Conservation (phyloP, 2,113 vertebrate genomes). For the Cryptoleucopteryx plumbea region DNA sequence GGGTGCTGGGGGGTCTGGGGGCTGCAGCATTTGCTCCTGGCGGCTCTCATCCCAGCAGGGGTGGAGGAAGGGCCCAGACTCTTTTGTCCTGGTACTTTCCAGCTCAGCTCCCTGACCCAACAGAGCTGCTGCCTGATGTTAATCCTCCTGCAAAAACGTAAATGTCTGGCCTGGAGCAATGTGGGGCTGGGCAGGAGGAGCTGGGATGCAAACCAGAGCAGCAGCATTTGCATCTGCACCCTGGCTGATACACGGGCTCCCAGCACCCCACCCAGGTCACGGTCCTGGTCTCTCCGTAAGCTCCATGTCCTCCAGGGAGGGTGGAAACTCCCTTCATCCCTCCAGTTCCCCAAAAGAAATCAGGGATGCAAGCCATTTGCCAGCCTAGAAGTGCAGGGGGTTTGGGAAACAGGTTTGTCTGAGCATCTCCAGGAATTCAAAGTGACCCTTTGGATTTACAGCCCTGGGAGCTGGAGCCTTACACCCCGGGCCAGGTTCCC, state of each 20-base stretch:
- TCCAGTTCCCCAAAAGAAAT: neutral
- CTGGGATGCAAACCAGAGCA: neutral
- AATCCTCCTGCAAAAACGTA: neutral
- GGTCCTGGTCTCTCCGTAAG: neutral
- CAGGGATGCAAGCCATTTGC: neutral
- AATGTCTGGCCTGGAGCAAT: neutral
- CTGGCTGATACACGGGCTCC: too few relatives aligned
- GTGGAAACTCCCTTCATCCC: neutral
- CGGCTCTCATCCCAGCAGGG: neutral
- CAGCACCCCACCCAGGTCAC: neutral
- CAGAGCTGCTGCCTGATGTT: neutral
- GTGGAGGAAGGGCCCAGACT: neutral
- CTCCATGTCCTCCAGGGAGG: neutral
- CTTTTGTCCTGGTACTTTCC: neutral
- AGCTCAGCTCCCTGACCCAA: neutral
- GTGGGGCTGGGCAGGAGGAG: neutral
- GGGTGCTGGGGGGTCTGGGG: neutral
- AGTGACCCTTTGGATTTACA: neutral
- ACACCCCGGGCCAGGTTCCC: neutral
- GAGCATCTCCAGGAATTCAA: neutral
- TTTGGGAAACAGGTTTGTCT: rapidly evolving
- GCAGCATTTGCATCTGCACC: neutral
- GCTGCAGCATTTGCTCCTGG: neutral
- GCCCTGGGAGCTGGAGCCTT: neutral
- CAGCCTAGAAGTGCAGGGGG: neutral